A percentile compares a stretch with the other conserved stretches of the same genome.
Conservation (phyloP, 2,113 vertebrate genomes). For the Hyperoodon ampullatus region DNA sequence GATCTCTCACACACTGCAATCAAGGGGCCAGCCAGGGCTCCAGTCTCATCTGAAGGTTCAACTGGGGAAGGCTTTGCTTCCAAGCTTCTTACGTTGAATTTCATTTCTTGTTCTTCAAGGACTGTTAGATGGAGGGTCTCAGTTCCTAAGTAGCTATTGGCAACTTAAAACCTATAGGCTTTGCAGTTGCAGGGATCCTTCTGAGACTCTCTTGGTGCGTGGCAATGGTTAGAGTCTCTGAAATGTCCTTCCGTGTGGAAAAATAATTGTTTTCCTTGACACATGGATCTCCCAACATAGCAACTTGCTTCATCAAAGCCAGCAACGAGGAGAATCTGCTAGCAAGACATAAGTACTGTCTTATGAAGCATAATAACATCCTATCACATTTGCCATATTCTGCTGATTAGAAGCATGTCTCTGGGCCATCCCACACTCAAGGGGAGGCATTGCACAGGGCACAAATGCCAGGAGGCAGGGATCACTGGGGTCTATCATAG, state of each 20-base stretch:
- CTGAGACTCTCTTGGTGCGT: background rate
- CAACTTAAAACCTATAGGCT: background rate
- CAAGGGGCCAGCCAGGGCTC: background rate
- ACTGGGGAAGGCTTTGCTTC: background rate
- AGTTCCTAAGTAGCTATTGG: background rate
- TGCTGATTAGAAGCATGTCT: background rate
- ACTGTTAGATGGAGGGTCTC: background rate
- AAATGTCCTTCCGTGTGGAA: background rate
- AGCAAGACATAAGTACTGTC: background rate
- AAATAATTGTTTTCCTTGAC: background rate
- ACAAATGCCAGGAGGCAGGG: background rate
- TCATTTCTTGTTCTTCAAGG: background rate
- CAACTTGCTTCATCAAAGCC: background rate
- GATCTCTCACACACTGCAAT: background rate
- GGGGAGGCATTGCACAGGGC: background rate
- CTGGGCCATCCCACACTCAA: background rate
- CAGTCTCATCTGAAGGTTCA: background rate
- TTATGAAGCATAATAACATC: background rate
- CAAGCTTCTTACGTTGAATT: background rate
- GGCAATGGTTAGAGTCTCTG: background rate
- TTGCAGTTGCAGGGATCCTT: background rate
- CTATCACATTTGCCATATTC: background rate
- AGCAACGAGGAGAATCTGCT: background rate
- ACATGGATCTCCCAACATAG: background rate
- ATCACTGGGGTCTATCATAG: background rate